phyloP scores from a whole-genome alignment of 2,797 vertebrate genomes.

The Microctenopoma stevenorrisi region DNA sequence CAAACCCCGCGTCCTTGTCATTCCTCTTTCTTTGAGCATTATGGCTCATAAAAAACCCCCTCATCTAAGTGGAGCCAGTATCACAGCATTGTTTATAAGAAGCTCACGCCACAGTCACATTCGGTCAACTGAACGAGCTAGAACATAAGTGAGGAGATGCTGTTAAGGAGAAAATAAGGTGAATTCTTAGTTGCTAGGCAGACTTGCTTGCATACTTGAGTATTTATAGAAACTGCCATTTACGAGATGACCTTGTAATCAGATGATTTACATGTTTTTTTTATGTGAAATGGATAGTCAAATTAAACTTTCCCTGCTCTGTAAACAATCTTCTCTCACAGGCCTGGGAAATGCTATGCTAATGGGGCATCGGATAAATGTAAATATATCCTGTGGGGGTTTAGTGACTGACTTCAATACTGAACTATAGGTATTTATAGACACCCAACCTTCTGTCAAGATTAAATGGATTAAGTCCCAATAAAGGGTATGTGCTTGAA shows the following conservation, averaged over 20 bases:
- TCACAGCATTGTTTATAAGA: constrained; percentile 10
- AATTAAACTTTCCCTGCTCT: not conserved
- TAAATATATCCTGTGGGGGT: constrained; percentile 22
- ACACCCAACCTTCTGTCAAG: constrained; percentile 29
- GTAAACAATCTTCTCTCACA: not conserved
- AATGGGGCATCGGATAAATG: constrained; percentile 25
- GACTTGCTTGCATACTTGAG: constrained; percentile 22
- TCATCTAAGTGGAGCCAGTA: constrained; percentile 29
- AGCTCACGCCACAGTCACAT: constrained; percentile 35
- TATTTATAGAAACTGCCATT: constrained; percentile 20
- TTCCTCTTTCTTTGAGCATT: constrained; percentile 26
- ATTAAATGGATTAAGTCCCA: constrained; percentile 52
- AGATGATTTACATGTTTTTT: not conserved
- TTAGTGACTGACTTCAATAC: constrained; percentile 39
- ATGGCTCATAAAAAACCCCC: constrained; percentile 35
- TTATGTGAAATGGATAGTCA: constrained; percentile 2
- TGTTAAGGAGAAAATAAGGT: constrained; percentile 10
- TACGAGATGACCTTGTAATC: constrained; percentile 15
- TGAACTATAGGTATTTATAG: constrained; percentile 55
- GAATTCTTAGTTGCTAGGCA: constrained; percentile 44
- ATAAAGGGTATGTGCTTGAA: constrained; percentile 33
- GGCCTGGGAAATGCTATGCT: not conserved
- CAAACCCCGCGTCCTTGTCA: constrained; percentile 67
- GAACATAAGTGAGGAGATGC: constrained; percentile 37
- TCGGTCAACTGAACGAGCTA: constrained; percentile 32